Evolutionary conservation across 2,797 vertebrate genomes (phyloP).

Genomic region (Gymnoscopelus braueri): DNA sequence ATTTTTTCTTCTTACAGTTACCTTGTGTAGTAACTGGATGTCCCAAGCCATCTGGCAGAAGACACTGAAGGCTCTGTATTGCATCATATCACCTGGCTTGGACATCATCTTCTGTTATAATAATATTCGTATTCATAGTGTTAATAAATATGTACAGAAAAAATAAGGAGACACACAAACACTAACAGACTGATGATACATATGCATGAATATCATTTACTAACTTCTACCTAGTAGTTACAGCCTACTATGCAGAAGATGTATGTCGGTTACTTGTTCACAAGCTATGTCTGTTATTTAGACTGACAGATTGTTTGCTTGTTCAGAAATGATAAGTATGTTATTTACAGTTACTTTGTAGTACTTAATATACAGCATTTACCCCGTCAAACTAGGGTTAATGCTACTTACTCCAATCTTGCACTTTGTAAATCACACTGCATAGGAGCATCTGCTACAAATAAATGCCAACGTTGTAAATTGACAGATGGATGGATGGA

Average conservation of each 20-base stretch:
- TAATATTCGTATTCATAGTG: constrained; percentile 24
- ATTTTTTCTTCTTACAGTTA: constrained; percentile 47
- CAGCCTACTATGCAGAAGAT: no score
- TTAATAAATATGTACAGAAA: constrained; percentile 14
- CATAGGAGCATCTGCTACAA: not conserved
- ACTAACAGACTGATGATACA: not conserved
- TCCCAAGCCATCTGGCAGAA: constrained; percentile 91
- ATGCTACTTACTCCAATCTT: no score
- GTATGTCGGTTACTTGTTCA: no score
- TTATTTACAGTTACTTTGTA: no score
- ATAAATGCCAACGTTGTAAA: not conserved
- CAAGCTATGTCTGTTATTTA: no score
- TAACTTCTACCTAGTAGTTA: no score
- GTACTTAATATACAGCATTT: no score
- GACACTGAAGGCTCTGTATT: constrained; percentile 84
- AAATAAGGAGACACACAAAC: not conserved
- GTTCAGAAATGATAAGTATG: no score
- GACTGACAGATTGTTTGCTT: no score
- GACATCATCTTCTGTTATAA: constrained; percentile 82
- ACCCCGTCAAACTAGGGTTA: no score
- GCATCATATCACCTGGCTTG: constrained; percentile 69
- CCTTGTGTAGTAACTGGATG: constrained; percentile 89
- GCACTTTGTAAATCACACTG: not conserved
- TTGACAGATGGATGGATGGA: not conserved
- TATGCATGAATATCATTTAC: no score